Conservation (phyloP, 2,888 invertebrate genomes). For the Caenorhabditis sp. region DNA sequence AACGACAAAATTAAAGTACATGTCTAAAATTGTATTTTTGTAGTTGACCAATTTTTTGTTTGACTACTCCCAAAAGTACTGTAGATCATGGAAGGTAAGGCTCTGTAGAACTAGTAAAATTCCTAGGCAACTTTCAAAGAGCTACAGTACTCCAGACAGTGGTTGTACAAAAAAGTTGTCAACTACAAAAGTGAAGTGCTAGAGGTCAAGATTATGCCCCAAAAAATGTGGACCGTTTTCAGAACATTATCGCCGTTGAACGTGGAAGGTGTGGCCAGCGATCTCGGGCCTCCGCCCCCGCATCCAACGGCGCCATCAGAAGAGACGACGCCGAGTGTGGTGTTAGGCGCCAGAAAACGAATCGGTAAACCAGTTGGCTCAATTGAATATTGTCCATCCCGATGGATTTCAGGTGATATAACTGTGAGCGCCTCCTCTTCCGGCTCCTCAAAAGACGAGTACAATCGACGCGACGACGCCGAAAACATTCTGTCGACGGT, state of each 20-base stretch:
- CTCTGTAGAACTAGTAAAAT: no score
- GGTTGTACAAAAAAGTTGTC: background rate
- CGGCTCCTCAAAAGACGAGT: slow-evolving; percentile 43
- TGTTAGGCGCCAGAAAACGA: slow-evolving; percentile 40
- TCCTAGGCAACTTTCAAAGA: background rate
- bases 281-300: slow-evolving; percentile 17
- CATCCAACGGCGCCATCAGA: slow-evolving; percentile 14
- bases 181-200: background rate
- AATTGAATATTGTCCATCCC: no score
- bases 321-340: slow-evolving; percentile 33
- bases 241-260: slow-evolving; percentile 38
- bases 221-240: no score
- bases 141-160: no score
- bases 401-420: slow-evolving; percentile 48
- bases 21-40: background rate
- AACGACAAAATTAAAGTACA: background rate
- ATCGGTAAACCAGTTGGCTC: slow-evolving; percentile 5
- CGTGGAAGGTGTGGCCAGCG: slow-evolving; percentile 46
- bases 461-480: slow-evolving; percentile 38
- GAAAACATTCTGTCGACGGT: slow-evolving; percentile 80
- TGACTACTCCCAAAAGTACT: no score
- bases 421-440: slow-evolving; percentile 34
- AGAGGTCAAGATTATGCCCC: no score
- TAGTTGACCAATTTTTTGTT: background rate
- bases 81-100: no score